A percentile compares a stretch with the other conserved stretches of the same genome.
Conservation (phyloP, 2,888 invertebrate genomes). For the Rosalia funebris region DNA sequence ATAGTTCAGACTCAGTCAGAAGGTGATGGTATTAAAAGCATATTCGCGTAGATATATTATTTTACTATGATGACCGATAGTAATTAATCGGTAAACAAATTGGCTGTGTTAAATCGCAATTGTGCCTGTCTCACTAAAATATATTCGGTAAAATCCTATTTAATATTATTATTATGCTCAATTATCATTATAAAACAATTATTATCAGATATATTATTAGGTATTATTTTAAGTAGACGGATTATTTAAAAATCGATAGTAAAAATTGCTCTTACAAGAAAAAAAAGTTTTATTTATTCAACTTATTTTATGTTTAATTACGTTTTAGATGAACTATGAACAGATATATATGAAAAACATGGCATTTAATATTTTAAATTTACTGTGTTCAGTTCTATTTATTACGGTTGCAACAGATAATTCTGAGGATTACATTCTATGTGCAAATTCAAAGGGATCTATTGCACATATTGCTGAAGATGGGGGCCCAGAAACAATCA, state of each 20-base stretch:
- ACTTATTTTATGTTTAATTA: background rate
- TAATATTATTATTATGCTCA: background rate
- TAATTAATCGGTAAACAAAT: slow-evolving; percentile 22
- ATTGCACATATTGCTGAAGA: slow-evolving; percentile 55
- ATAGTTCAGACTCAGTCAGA: slow-evolving; percentile 40
- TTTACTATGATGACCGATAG: slow-evolving; percentile 12
- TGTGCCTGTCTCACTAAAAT: slow-evolving; percentile 22
- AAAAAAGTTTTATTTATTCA: background rate
- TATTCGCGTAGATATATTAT: slow-evolving; percentile 2
- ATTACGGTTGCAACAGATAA: slow-evolving; percentile 25
- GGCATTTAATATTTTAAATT: slow-evolving; percentile 4
- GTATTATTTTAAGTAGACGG: background rate
- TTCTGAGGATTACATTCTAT: slow-evolving; percentile 49
- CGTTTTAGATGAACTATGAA: slow-evolving; percentile 18
- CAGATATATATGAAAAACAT: slow-evolving; percentile 2
- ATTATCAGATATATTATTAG: background rate
- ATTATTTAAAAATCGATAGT: slow-evolving; percentile 20
- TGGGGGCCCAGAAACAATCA: slow-evolving; percentile 50
- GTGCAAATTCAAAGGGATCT: slow-evolving; percentile 52
- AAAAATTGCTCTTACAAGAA: background rate
- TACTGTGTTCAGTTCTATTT: slow-evolving; percentile 15
- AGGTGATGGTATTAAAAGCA: slow-evolving; percentile 21
- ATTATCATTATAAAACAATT: background rate
- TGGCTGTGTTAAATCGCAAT: slow-evolving; percentile 25
- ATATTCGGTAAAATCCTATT: slow-evolving; percentile 19